Base-by-base conservation (phyloP, 2,888 invertebrate species). In the Idaea biselata region DNA sequence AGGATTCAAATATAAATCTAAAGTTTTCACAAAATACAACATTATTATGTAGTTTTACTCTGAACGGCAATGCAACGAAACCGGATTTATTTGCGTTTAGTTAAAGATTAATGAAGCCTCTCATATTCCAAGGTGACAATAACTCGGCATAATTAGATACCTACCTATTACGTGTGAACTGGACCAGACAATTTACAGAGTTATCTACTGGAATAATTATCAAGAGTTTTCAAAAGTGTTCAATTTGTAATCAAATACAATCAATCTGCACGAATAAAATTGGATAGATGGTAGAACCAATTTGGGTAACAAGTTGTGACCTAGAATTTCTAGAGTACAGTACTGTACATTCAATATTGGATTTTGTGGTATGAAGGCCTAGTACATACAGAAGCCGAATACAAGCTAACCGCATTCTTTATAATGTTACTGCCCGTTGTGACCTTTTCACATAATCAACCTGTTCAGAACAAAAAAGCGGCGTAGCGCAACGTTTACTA, bases 361-460 rank as follows among this genome's bases (percentile, higher is more conserved):
- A 44, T 44, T 44, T 44, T 44, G 44, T 14, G 1, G 11, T 8
- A n/a, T n/a, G n/a, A n/a, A 6, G 44, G 44, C 1, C 44, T 44
- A 44, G 44, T 44, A 58, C 60, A 62, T 57, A 68, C 62, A 70
- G 68, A 74, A 70, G 66, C 70, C 63, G 73, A 69, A 70, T 72
- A 66, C 64, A 61, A 44, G 44, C 44, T 44, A 44, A 44, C 44
- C 44, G 44, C 14, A 44, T 44, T 44, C 44, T 44, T 7, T 14
- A 11, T 14, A 44, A 44, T 11, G 33, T 1, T 31, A 66, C 68
- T 25, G 68, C 69, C 62, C 60, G 55, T 66, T 66, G 66, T 70
- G 74, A 76, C 74, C 74, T 77, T 78, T 73, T 65, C 71, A 71
- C 68, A 73, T 58, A 69, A 63, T 68, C 67, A 44, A 64, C 63